phyloP scores from a whole-genome alignment of 2,797 vertebrate genomes.

The Sebastolobus alascanus region DNA sequence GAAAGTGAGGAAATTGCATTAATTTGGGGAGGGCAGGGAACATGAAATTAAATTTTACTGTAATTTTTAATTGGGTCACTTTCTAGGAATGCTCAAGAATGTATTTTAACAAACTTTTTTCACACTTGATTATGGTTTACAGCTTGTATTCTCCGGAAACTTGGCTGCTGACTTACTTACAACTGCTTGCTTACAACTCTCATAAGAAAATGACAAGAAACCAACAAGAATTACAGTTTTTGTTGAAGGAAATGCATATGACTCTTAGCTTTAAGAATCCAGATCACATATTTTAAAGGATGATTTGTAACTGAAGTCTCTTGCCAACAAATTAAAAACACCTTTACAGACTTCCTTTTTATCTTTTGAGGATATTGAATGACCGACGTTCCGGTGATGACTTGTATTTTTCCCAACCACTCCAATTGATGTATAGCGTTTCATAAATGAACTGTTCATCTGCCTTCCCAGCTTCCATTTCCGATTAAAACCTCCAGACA shows the following conservation, averaged over 20 bases:
- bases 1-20: neutral
- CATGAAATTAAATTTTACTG: slow-evolving; percentile 4
- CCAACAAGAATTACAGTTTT: neutral
- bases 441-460: slow-evolving; percentile 54
- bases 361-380: slow-evolving; percentile 41
- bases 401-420: slow-evolving; percentile 14
- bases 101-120: slow-evolving; percentile 23
- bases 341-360: neutral
- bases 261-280: neutral
- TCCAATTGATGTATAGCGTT: slow-evolving; percentile 37
- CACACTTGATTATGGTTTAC: neutral
- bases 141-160: neutral
- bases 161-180: neutral
- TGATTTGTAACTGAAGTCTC: neutral
- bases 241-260: neutral
- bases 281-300: neutral
- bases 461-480: slow-evolving; percentile 47
- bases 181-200: neutral
- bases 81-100: slow-evolving; percentile 34
- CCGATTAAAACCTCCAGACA: slow-evolving; percentile 66
- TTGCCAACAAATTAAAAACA: neutral
- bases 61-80: slow-evolving; percentile 24
- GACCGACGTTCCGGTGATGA: slow-evolving; percentile 8
- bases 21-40: neutral
- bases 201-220: neutral